phyloP scores from a whole-genome alignment of 2,797 vertebrate species.

The Tolypeutes matacus region DNA sequence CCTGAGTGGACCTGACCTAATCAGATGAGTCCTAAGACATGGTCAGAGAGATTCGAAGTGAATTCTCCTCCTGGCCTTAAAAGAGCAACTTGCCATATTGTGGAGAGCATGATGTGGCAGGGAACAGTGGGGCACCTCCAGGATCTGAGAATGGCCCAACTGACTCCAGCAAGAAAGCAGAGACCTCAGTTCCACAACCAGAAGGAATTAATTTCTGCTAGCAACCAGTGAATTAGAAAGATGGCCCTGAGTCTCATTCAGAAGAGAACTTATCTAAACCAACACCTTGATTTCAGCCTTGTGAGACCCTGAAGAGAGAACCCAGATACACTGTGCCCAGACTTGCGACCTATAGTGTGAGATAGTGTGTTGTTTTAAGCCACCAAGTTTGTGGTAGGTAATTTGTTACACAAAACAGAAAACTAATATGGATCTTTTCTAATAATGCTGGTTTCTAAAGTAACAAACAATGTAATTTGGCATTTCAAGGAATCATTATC shows the following conservation, averaged over 20 bases:
- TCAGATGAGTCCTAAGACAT: neutral
- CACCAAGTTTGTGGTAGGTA: neutral
- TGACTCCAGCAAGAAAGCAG: neutral
- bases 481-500: constrained; percentile 16
- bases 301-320: neutral
- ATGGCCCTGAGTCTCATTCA: neutral
- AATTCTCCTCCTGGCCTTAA: neutral
- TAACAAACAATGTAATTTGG: neutral
- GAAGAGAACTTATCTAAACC: neutral
- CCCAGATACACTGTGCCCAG: neutral
- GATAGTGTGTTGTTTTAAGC: neutral
- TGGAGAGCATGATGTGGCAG: neutral
- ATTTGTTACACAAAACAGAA: neutral
- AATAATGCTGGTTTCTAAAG: neutral
- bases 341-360: neutral
- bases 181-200: neutral
- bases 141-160: neutral
- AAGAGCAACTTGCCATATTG: neutral
- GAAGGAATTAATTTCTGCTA: neutral
- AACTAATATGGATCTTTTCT: neutral
- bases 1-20: neutral
- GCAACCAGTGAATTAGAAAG: neutral
- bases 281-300: neutral
- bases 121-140: neutral
- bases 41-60: neutral